A percentile compares a stretch with the other conserved stretches of the same genome.
phyloP scores from a whole-genome alignment of 2,113 vertebrate genomes.

The Pongo pygmaeus region DNA sequence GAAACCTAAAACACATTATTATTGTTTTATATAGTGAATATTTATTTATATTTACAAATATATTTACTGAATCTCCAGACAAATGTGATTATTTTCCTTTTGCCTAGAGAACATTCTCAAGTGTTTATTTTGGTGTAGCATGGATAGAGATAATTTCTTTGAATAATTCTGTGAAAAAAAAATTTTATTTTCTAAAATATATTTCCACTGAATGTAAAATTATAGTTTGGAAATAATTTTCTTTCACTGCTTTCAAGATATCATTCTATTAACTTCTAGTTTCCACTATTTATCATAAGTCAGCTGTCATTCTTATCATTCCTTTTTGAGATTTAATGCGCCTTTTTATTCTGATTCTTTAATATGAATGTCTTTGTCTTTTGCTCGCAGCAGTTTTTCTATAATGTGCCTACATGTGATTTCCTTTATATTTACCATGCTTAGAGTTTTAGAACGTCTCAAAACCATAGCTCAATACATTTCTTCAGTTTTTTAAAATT shows the following conservation, averaged over 20 bases:
- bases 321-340: not conserved
- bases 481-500: not conserved
- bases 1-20: not conserved
- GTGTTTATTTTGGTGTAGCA: not conserved
- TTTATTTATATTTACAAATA: not conserved
- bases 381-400: not conserved
- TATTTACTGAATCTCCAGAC: not conserved
- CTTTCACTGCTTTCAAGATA: not conserved
- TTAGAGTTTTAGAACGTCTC: not conserved
- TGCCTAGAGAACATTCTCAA: not conserved
- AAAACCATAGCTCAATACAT: not conserved
- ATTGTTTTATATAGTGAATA: not conserved
- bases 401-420: not conserved
- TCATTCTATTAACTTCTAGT: not conserved
- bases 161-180: not conserved
- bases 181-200: not conserved
- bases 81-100: not conserved
- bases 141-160: not conserved
- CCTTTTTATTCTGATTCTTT: not conserved
- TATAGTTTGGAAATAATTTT: not conserved
- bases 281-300: not conserved
- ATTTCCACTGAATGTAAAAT: not conserved
- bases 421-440: not conserved
- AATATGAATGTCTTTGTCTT: not conserved
- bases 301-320: not conserved